A percentile compares a stretch with the other conserved stretches of the same genome.
These are phyloP conservation scores for Meda fulgida DNA, from an alignment of 2,797 vertebrate genomes.

Conservation along the genomic window DNA sequence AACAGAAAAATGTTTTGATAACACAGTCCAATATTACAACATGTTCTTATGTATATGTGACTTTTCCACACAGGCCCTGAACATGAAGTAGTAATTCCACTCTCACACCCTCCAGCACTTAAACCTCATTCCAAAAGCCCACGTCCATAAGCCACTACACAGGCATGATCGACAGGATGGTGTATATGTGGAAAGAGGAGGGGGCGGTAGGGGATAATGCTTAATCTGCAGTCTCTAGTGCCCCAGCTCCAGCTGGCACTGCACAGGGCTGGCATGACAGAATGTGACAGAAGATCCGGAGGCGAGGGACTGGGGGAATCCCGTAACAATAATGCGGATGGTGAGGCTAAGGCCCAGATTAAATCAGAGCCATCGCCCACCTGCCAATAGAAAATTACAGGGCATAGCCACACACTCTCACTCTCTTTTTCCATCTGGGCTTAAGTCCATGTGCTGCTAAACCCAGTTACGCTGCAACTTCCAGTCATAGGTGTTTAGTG, in stretches of 20 bases:
- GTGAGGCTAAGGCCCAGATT: constrained; percentile 79
- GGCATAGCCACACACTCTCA: constrained; percentile 63
- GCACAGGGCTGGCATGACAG: constrained; percentile 78
- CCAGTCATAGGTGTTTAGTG: constrained; percentile 38
- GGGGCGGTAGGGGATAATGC: constrained; percentile 46
- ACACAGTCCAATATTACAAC: constrained; percentile 56
- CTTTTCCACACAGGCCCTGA: constrained; percentile 59
- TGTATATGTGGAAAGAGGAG: constrained; percentile 57
- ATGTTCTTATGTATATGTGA: not conserved
- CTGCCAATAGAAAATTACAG: constrained; percentile 81
- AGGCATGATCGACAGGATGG: constrained; percentile 65
- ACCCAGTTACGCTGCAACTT: constrained; percentile 18
- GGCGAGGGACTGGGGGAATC: constrained; percentile 80
- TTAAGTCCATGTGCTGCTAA: constrained; percentile 29
- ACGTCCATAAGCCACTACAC: constrained; percentile 48
- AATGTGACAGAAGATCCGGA: constrained; percentile 81
- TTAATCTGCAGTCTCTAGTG: constrained; percentile 69
- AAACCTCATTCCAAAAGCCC: constrained; percentile 66
- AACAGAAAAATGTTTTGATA: constrained; percentile 48
- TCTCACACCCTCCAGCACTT: constrained; percentile 60
- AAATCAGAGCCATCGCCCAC: constrained; percentile 81
- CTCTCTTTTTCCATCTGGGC: constrained; percentile 40
- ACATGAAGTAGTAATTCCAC: constrained; percentile 69
- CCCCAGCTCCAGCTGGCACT: constrained; percentile 77
- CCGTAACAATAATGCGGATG: constrained; percentile 81